These are phyloP conservation scores for Tringa solitaria DNA, from an alignment of 2,113 vertebrate genomes.

Conservation along the genomic window DNA sequence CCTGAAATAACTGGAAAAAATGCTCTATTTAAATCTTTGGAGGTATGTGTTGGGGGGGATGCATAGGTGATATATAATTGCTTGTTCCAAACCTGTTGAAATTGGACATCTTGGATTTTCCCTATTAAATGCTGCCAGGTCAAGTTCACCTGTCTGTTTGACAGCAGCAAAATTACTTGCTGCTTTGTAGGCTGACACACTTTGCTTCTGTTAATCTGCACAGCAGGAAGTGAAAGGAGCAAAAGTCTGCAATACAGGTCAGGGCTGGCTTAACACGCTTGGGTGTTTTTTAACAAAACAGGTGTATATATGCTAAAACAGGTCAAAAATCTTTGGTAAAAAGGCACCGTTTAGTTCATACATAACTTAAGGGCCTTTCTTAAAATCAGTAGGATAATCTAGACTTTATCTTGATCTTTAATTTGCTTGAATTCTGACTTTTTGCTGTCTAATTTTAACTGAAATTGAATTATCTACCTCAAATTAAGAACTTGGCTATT, in stretches of 20 bases:
- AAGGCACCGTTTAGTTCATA: background rate
- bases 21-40: background rate
- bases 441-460: background rate
- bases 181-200: background rate
- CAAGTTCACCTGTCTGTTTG: background rate
- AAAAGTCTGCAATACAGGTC: background rate
- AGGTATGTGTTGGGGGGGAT: too few relatives aligned
- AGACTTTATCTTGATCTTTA: background rate
- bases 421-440: background rate
- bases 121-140: background rate
- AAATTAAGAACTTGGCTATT: background rate
- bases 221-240: background rate
- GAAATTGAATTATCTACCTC: background rate
- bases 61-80: accelerated
- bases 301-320: accelerated
- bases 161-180: background rate
- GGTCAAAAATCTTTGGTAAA: background rate
- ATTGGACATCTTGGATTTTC: background rate
- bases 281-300: background rate
- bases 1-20: background rate
- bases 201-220: background rate
- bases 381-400: background rate
- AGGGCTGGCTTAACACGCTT: background rate
- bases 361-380: background rate
- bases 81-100: background rate